Evolutionary conservation across 2,888 invertebrate species (phyloP).

Genomic region (Philereme transversata): DNA sequence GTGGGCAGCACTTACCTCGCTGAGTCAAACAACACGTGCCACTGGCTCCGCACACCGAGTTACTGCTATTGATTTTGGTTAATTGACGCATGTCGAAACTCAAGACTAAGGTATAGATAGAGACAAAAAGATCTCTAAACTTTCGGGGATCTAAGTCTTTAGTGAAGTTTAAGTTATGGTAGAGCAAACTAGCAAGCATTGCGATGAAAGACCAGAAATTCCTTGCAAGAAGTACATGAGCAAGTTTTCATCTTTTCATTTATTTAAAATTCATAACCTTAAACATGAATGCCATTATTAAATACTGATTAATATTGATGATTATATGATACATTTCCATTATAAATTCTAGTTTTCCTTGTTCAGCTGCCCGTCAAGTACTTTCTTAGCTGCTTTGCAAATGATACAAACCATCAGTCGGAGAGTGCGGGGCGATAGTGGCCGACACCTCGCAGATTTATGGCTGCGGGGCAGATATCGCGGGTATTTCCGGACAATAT

Average conservation of each 20-base stretch:
- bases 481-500: constrained; percentile 74
- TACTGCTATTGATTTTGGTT: constrained; percentile 47
- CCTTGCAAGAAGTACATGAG: no score
- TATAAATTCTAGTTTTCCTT: constrained; percentile 14
- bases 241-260: no score
- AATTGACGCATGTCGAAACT: constrained; percentile 48
- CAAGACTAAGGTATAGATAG: constrained; percentile 4
- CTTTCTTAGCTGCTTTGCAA: constrained; percentile 78
- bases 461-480: constrained; percentile 63
- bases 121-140: neutral
- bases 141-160: no score
- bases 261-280: no score
- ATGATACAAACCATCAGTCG: constrained; percentile 80
- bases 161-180: no score
- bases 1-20: constrained; percentile 78
- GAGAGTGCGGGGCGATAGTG: constrained; percentile 75
- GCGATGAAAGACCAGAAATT: no score
- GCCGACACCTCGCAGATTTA: constrained; percentile 80
- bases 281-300: no score
- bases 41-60: constrained; percentile 42
- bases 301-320: no score
- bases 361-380: constrained; percentile 48
- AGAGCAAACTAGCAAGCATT: no score
- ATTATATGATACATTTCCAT: no score
- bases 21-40: constrained; percentile 78